Base-by-base conservation (phyloP, 2,888 invertebrate genomes). In the Digitonthophagus gazella region DNA sequence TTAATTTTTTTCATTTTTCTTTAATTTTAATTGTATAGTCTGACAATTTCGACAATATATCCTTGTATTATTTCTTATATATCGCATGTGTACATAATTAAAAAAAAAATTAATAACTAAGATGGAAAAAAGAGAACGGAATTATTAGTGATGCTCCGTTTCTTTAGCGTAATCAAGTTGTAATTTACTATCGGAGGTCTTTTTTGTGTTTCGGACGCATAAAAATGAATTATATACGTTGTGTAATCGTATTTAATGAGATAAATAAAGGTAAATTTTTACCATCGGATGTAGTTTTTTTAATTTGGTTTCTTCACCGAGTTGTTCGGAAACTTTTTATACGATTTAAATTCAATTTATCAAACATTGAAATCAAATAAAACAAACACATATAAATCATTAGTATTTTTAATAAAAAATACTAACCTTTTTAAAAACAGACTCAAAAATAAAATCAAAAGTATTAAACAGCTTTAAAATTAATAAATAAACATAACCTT, bases 201-300 rank as follows among this genome's bases (percentile, higher is more conserved):
- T 61, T 61, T 18, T 61, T 61, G 8, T 14, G 20, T 57, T 57
- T 6, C 16, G 3, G 57, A 16, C 16, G 16, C 57, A 57, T 57
- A 16, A 57, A 57, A 14, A 57, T 61, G 18, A 61, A 61, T 15
- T 16, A 61, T 61, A 61, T 19, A 19, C 18, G 20, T 61, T 61
- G 61, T 61, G 61, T 61, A 61, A 61, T 19, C 61, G 18, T 61
- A 61, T 61, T 61, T 61, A 61, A 61, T 8, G 61, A 61, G 61
- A 61, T n/a, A n/a, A 61, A 61, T 61, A 61, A 61, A 61, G 61
- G 61, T 61, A 61, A 44, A 61, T 61, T 61, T 61, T 61, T 61
- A 61, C 61, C 61, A 61, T n/a, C n/a, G 20, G 18, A 18, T 19
- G 20, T 58, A 18, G 14, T 2, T 57, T 57, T 57, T 57, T 57